These are phyloP conservation scores for Xylophagus ater DNA, from an alignment of 2,888 invertebrate genomes.

Conservation along the genomic window DNA sequence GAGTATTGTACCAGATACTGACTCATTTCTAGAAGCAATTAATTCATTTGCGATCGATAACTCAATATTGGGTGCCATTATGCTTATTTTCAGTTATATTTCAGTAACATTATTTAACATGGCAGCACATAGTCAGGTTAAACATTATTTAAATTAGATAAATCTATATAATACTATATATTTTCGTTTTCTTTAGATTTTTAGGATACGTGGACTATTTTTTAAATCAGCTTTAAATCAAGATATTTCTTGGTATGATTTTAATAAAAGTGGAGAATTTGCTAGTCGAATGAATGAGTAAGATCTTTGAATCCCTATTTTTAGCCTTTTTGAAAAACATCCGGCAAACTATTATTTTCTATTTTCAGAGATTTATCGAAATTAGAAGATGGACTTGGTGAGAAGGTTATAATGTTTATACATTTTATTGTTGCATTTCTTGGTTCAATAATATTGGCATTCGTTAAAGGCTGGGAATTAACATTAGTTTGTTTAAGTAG, in stretches of 20 bases:
- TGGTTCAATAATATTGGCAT: conserved; percentile 51
- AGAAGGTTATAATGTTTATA: conserved; percentile 57
- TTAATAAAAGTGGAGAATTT: conserved; percentile 52
- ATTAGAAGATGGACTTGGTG: conserved; percentile 66
- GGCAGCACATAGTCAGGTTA: conserved; percentile 52
- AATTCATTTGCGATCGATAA: conserved; percentile 46
- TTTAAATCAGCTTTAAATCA: conserved; percentile 52
- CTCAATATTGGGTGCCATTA: conserved; percentile 42
- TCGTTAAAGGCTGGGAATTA: conserved; percentile 62
- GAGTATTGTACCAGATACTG: conserved; percentile 24
- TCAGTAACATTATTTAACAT: conserved; percentile 53
- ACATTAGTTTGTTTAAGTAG: conserved; percentile 57
- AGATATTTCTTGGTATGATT: conserved; percentile 56
- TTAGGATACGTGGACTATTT: conserved; percentile 47
- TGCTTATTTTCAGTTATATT: conserved; percentile 47
- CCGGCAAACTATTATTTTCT: not conserved
- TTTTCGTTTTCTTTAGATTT: conserved; percentile 38
- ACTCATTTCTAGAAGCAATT: conserved; percentile 39
- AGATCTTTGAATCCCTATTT: conserved; percentile 22
- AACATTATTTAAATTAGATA: conserved; percentile 1
- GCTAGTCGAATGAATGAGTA: conserved; percentile 57
- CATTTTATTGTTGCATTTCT: conserved; percentile 54
- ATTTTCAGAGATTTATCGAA: conserved; percentile 49
- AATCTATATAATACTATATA: conserved; percentile 2
- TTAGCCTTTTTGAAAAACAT: not conserved